Base-by-base conservation (phyloP, 1,140 invertebrate species). In the Trialeurodes vaporariorum region DNA sequence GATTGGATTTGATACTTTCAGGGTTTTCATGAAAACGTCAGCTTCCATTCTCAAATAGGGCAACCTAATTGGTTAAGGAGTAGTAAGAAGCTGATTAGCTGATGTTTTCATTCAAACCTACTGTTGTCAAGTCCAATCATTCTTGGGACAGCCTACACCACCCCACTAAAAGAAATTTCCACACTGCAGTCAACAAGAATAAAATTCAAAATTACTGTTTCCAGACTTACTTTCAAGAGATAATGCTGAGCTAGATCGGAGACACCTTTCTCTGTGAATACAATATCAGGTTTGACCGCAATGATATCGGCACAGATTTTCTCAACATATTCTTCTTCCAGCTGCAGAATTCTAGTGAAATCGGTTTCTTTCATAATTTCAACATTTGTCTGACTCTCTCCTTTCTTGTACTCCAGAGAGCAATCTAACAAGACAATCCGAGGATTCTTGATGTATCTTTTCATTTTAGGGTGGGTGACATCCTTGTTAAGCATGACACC, bases 401-500 rank as follows among this genome's bases (percentile, higher is more conserved):
- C 97, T 79, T 99, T 99, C 79, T 99, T 99, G 80, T 98, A 99
- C 80, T 99, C 97, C 61, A 99, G 81, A 2, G 89, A 85, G 78
- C 97, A 99, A 81, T 99, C 98, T 5, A 99, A 80, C 17, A 99
- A 79, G 2, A 99, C 79, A 74, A 99, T 96, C 72, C 95, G 83
- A 2, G 98, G 98, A 77, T 99, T 98, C 78, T 97, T 90, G 75
- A 99, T 98, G 60, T 85, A 86, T 27, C 97, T 85, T 72, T 84
- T 84, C 97, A 99, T 99, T 83, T 97, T 97, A 0, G 95, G 87
- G 81, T 99, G 97, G 0, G 94, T 95, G 0, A 99, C 93, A 81
- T 99, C 97, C 81, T 99, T 99, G 79, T 99, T 99, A 23, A 99
- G 77, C 94, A 99, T 98, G 2, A 99, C 90, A 25, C 98, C 98